These are phyloP conservation scores for Mobula birostris DNA, from an alignment of 2,113 vertebrate genomes.

Conservation along the genomic window DNA sequence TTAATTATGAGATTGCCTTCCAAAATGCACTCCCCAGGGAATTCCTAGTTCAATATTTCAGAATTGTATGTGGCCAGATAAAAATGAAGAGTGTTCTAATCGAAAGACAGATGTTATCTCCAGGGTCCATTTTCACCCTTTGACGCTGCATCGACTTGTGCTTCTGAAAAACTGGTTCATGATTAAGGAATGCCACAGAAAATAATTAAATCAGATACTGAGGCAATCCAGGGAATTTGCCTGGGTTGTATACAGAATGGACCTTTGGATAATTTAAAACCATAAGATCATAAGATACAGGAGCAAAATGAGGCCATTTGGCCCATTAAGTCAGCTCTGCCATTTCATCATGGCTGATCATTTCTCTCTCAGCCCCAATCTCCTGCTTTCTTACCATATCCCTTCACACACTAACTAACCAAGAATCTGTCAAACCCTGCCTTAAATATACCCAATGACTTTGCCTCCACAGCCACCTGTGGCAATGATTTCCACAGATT, in stretches of 20 bases:
- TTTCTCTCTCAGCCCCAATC: no score
- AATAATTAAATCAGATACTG: not conserved
- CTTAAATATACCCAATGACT: no score
- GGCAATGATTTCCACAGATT: no score
- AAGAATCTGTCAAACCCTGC: no score
- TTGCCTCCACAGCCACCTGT: no score
- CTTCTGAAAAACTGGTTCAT: not conserved
- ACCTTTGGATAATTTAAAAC: not conserved
- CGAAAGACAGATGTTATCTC: slow-evolving; percentile 4
- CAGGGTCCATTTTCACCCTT: not conserved
- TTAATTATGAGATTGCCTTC: not conserved
- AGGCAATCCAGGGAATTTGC: not conserved
- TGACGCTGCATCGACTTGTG: not conserved
- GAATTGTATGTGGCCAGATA: not conserved
- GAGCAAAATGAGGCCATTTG: no score
- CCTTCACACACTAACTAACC: no score
- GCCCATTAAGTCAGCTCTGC: no score
- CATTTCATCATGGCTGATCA: no score
- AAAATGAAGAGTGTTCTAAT: not conserved
- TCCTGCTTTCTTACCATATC: no score
- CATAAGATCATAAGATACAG: no score
- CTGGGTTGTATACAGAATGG: not conserved
- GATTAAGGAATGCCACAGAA: not conserved
- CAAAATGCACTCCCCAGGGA: not conserved
- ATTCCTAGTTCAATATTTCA: not conserved